A percentile compares a stretch with the other conserved stretches of the same genome.
Conservation (phyloP, 2,113 vertebrate species). For the Erpornis zantholeuca region DNA sequence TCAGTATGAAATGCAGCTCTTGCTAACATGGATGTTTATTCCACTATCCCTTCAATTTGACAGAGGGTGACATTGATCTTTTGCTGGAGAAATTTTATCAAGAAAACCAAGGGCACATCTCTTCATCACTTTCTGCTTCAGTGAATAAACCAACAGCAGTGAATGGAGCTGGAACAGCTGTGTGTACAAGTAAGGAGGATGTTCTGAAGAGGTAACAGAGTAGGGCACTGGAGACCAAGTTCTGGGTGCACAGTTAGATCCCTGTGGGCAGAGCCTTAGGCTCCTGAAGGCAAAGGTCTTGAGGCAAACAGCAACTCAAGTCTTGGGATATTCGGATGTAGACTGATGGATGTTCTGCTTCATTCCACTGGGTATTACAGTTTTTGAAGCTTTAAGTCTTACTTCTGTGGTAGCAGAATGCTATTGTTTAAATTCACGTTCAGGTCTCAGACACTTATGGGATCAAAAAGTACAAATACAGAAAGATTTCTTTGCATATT, state of each 20-base stretch:
- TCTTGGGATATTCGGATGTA: background rate
- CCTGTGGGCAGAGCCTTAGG: background rate
- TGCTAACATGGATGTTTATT: background rate
- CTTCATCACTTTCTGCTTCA: conserved; percentile 67
- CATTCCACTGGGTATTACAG: background rate
- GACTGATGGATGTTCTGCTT: background rate
- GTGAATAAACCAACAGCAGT: conserved; percentile 24
- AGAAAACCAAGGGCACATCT: conserved; percentile 76
- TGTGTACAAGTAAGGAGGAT: conserved; percentile 53
- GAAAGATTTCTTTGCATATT: background rate
- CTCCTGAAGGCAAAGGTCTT: background rate
- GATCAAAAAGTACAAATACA: background rate
- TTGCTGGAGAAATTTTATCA: conserved; percentile 84
- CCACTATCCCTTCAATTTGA: background rate
- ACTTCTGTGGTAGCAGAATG: background rate
- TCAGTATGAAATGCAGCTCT: background rate
- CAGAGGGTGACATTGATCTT: conserved; percentile 90
- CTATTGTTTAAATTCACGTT: background rate
- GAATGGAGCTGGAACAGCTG: conserved; percentile 35
- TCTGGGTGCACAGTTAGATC: background rate
- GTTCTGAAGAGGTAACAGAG: background rate
- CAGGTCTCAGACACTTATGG: background rate
- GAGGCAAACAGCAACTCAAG: background rate
- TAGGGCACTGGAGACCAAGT: background rate
- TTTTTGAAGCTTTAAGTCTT: background rate